Evolutionary conservation across 2,113 vertebrate genomes (phyloP).

Genomic region (Leucosticte australis): DNA sequence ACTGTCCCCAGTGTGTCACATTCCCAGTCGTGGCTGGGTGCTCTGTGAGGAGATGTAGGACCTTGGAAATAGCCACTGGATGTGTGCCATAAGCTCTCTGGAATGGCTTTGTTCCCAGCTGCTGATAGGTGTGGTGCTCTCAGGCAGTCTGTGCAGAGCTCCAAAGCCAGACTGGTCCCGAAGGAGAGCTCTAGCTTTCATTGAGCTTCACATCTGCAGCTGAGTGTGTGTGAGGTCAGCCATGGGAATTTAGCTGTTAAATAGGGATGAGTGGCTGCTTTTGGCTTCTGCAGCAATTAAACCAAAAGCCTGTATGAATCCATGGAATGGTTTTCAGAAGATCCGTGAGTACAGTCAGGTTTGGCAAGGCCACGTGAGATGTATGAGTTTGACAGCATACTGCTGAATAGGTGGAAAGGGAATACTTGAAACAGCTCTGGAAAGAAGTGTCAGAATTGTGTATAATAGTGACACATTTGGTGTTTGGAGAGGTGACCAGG

Average conservation of each 20-base stretch:
- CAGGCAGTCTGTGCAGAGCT: no score
- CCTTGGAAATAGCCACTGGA: background rate
- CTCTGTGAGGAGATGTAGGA: background rate
- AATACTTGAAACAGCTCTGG: background rate
- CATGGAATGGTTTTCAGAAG: background rate
- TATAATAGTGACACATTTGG: background rate
- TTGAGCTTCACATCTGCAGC: background rate
- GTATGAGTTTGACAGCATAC: rapidly evolving
- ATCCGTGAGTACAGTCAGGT: background rate
- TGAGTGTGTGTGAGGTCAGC: background rate
- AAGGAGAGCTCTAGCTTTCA: background rate
- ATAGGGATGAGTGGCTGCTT: background rate
- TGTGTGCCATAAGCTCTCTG: rapidly evolving
- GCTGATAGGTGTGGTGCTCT: rapidly evolving
- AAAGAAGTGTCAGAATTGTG: background rate
- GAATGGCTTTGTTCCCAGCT: rapidly evolving
- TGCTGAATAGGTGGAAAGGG: background rate
- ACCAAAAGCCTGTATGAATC: background rate
- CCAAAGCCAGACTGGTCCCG: background rate
- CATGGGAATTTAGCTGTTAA: background rate
- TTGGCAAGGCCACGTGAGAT: background rate
- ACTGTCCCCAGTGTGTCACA: background rate
- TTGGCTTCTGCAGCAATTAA: background rate
- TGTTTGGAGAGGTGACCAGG: background rate
- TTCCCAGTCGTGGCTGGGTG: rapidly evolving